Conservation (phyloP, 2,113 vertebrate genomes). For the Cinclus mexicanus region DNA sequence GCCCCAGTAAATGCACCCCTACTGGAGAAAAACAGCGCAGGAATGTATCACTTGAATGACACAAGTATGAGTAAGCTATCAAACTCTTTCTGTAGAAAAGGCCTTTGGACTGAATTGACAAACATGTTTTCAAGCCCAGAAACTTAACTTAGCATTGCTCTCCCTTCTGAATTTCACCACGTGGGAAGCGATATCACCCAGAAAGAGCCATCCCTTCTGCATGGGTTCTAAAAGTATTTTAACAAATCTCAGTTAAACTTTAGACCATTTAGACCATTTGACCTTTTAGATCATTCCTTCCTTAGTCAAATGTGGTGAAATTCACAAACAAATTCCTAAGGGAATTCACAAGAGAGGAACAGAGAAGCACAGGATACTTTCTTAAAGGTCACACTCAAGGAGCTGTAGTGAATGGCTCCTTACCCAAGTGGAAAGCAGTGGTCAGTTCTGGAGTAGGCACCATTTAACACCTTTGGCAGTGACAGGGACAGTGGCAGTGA, state of each 20-base stretch:
- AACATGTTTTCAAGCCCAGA: neutral
- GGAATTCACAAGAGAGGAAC: neutral
- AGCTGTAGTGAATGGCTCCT: neutral
- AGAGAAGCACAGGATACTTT: neutral
- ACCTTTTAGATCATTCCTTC: neutral
- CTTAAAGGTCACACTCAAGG: neutral
- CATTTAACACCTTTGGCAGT: neutral
- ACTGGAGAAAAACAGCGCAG: neutral
- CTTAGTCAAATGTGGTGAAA: neutral
- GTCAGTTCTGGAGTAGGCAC: neutral
- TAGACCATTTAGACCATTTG: neutral
- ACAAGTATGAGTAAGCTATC: neutral
- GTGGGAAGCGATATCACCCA: neutral
- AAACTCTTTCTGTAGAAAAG: neutral
- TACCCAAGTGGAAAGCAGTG: neutral
- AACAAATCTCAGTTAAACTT: neutral
- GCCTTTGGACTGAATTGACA: neutral
- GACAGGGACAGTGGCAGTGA: neutral
- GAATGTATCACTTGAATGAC: neutral
- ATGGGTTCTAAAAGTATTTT: neutral
- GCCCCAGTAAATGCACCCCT: neutral
- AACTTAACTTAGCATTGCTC: neutral
- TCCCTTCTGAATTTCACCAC: neutral
- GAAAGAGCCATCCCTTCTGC: neutral
- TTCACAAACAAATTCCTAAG: neutral